A percentile compares a stretch with the other conserved stretches of the same genome.
Conservation (phyloP, 2,888 invertebrate genomes). For the Protonemura montana region DNA sequence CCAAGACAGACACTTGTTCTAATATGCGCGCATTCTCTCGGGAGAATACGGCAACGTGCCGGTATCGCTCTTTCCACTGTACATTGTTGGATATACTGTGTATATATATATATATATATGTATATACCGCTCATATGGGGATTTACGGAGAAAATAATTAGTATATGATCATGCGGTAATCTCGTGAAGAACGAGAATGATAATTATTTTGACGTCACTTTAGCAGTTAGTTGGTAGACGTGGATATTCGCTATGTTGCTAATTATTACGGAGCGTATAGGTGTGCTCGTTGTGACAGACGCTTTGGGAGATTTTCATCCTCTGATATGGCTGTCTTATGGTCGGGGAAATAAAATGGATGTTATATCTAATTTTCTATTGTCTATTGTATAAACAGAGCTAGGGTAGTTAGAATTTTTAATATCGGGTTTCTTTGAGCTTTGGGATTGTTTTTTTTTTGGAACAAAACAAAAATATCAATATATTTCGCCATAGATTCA, state of each 20-base stretch:
- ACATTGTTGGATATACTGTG: neutral
- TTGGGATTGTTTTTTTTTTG: no score
- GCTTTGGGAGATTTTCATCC: neutral
- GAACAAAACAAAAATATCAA: no score
- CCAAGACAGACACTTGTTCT: constrained; percentile 24
- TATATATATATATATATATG: no score
- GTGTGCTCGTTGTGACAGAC: neutral
- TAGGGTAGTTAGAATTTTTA: no score
- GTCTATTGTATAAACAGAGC: neutral
- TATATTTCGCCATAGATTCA: no score
- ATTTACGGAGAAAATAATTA: neutral
- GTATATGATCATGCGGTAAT: neutral
- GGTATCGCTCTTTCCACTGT: neutral
- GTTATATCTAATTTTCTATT: neutral
- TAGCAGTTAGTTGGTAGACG: neutral
- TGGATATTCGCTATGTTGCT: neutral
- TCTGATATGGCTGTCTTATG: neutral
- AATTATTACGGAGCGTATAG: constrained; percentile 24
- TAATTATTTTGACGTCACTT: constrained; percentile 12
- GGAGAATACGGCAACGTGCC: neutral
- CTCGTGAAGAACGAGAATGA: neutral
- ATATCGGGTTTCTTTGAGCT: no score
- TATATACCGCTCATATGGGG: neutral
- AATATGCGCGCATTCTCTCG: constrained; percentile 22
- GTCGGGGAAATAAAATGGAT: neutral